A percentile compares a stretch with the other conserved stretches of the same genome.
These are phyloP conservation scores for Ephestia elutella DNA, from an alignment of 1,140 invertebrate genomes.

Conservation along the genomic window DNA sequence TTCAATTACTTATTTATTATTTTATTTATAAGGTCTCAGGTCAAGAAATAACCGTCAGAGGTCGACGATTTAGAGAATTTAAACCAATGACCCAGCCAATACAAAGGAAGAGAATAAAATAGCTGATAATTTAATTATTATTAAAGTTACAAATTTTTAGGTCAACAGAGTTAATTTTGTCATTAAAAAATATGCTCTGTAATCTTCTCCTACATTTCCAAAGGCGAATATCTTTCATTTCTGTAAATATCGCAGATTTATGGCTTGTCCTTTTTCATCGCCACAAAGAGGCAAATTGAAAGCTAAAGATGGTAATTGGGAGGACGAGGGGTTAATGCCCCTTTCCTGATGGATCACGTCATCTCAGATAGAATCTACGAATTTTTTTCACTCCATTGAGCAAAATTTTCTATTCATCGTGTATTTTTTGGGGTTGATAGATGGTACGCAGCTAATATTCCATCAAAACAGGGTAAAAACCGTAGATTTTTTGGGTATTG, in stretches of 20 bases:
- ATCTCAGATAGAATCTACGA: conserved; percentile 43
- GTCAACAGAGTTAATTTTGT: too few relatives aligned
- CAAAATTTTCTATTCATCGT: conserved; percentile 21
- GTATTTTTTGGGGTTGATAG: conserved; percentile 5
- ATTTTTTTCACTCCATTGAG: conserved; percentile 27
- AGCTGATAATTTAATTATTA: too few relatives aligned
- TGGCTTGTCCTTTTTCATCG: conserved; percentile 43
- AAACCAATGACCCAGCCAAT: too few relatives aligned
- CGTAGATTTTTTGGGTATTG: background rate
- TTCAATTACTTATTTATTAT: too few relatives aligned
- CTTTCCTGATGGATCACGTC: conserved; percentile 55
- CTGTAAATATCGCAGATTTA: conserved; percentile 23
- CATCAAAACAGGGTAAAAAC: background rate
- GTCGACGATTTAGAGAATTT: too few relatives aligned
- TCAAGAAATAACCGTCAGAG: too few relatives aligned
- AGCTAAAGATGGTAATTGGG: conserved; percentile 68
- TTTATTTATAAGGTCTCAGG: too few relatives aligned
- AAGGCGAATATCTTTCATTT: background rate
- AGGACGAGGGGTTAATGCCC: conserved; percentile 60
- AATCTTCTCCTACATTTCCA: too few relatives aligned
- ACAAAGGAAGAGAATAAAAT: too few relatives aligned
- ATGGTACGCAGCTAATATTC: conserved; percentile 7
- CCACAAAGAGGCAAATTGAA: conserved; percentile 64
- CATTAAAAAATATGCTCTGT: too few relatives aligned
- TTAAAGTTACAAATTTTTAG: too few relatives aligned